Conservation (phyloP, 2,797 vertebrate species). For the Scolopax rusticola region DNA sequence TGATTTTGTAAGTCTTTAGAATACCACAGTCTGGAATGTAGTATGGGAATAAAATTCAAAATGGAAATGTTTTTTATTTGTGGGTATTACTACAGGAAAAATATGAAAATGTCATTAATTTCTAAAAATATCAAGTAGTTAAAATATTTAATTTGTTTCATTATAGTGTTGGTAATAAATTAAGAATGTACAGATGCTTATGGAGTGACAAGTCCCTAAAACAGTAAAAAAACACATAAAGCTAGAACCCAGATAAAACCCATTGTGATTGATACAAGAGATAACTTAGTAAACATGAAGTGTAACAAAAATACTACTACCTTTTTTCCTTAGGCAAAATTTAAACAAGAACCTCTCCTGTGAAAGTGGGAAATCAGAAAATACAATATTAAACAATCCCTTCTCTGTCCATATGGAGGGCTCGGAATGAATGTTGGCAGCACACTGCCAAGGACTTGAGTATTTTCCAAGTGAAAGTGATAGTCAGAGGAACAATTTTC, state of each 20-base stretch:
- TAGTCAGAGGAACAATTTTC: conserved; percentile 9
- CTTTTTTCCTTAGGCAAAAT: background rate
- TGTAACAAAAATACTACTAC: background rate
- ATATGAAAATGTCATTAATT: background rate
- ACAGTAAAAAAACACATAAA: background rate
- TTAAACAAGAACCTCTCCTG: background rate
- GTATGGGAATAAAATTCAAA: background rate
- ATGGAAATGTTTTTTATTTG: background rate
- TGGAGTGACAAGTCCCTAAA: background rate
- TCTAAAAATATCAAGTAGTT: background rate
- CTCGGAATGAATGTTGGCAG: conserved; percentile 11
- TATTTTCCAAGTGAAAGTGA: conserved; percentile 38
- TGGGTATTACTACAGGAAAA: background rate
- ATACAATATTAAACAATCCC: conserved; percentile 23
- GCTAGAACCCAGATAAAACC: background rate
- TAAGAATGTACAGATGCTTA: background rate
- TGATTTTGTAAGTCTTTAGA: background rate
- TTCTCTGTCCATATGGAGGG: conserved; percentile 28
- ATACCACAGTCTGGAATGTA: background rate
- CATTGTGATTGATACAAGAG: background rate
- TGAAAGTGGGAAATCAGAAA: conserved; percentile 16
- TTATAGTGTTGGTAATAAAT: background rate
- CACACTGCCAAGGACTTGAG: background rate
- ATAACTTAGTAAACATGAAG: background rate
- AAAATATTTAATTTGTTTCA: background rate